A percentile compares a stretch with the other conserved stretches of the same genome.
Conservation (phyloP, 2,888 invertebrate genomes). For the Drosophila subquinaria region DNA sequence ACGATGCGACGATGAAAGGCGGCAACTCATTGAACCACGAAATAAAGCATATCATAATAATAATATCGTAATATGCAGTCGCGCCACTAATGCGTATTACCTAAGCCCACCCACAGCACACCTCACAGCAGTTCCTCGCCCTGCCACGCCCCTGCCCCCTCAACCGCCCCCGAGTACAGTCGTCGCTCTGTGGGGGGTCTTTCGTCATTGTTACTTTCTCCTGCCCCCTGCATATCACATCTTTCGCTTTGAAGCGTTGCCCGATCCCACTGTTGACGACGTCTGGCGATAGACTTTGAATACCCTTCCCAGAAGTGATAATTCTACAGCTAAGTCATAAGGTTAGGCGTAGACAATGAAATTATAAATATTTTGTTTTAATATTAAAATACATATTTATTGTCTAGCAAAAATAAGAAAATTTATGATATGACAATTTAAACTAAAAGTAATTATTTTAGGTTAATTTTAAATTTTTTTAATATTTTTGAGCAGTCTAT, state of each 20-base stretch:
- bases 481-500: neutral
- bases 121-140: slow-evolving; percentile 7
- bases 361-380: too few relatives aligned
- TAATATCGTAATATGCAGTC: slow-evolving; percentile 83
- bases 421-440: too few relatives aligned
- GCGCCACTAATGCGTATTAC: slow-evolving; percentile 84
- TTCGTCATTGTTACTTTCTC: slow-evolving; percentile 53
- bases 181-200: slow-evolving; percentile 62
- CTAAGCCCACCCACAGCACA: slow-evolving; percentile 71
- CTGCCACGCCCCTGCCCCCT: neutral
- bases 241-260: slow-evolving; percentile 67
- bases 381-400: too few relatives aligned
- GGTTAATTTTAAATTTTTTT: neutral
- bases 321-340: too few relatives aligned
- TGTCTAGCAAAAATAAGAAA: too few relatives aligned
- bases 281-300: slow-evolving; percentile 49
- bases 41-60: slow-evolving; percentile 85
- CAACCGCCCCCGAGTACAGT: neutral
- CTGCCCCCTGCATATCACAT: slow-evolving; percentile 16
- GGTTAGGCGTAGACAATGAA: too few relatives aligned
- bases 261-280: slow-evolving; percentile 33
- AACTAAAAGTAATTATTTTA: neutral
- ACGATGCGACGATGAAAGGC: slow-evolving; percentile 46
- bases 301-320: slow-evolving; percentile 23
- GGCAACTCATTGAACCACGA: slow-evolving; percentile 83